A percentile compares a stretch with the other conserved stretches of the same genome.
These are phyloP conservation scores for Agrypnus murinus DNA, from an alignment of 2,888 invertebrate genomes.

Conservation along the genomic window DNA sequence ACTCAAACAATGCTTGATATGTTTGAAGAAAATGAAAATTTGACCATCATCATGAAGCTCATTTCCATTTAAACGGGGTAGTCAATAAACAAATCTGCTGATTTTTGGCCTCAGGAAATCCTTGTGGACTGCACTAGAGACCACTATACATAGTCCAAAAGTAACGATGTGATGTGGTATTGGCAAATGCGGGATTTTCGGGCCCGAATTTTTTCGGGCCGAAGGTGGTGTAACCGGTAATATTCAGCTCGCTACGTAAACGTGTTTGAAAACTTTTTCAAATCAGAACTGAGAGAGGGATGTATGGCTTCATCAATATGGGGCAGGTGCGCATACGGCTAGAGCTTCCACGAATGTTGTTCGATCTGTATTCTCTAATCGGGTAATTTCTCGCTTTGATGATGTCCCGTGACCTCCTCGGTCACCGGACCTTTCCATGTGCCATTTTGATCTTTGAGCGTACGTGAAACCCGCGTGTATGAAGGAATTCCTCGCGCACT, in stretches of 20 bases:
- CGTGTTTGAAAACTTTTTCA: no score
- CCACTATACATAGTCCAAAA: neutral
- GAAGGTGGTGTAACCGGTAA: no score
- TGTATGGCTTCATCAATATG: no score
- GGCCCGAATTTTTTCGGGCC: neutral
- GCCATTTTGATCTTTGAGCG: no score
- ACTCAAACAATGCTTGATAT: neutral
- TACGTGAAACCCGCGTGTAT: no score
- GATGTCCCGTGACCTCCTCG: no score
- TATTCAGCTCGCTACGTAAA: no score
- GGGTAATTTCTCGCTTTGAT: no score
- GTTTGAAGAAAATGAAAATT: neutral
- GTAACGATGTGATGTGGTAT: neutral
- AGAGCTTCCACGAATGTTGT: no score
- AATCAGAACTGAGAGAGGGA: neutral
- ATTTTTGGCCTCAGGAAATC: neutral
- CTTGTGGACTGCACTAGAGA: neutral
- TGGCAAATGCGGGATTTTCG: neutral
- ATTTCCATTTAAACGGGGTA: neutral
- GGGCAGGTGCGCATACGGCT: no score
- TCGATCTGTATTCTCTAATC: no score
- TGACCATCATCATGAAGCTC: constrained; percentile 1
- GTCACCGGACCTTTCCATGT: no score
- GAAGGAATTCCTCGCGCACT: neutral
- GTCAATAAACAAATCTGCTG: neutral